These are phyloP conservation scores for Thumatha senex DNA, from an alignment of 2,888 invertebrate genomes.

Conservation along the genomic window DNA sequence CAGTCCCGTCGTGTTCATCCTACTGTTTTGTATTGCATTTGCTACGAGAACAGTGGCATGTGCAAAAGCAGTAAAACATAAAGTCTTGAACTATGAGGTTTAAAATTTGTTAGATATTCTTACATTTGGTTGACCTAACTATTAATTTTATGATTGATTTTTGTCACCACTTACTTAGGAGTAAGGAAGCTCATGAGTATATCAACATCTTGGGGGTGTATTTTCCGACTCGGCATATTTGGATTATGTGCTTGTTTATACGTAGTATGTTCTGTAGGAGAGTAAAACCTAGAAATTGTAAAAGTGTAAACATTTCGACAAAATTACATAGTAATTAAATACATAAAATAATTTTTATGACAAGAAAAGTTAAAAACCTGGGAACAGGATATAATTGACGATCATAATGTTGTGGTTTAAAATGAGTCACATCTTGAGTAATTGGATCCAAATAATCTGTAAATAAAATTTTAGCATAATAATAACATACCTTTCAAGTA, in stretches of 20 bases:
- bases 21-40: too few species aligned
- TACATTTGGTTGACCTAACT: too few species aligned
- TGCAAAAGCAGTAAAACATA: too few species aligned
- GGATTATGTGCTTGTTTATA: conserved; percentile 47
- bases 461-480: background rate
- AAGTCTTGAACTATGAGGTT: too few species aligned
- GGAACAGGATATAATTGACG: conserved; percentile 26
- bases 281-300: conserved; percentile 40
- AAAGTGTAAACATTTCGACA: background rate
- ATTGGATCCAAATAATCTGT: conserved; percentile 48
- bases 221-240: conserved; percentile 41
- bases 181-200: conserved; percentile 57
- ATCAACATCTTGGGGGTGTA: conserved; percentile 68
- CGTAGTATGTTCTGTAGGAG: conserved; percentile 26
- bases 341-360: too few species aligned
- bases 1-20: too few species aligned
- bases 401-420: conserved; percentile 22
- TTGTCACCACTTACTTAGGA: conserved; percentile 61
- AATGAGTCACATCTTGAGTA: conserved; percentile 30
- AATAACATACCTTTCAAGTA: background rate
- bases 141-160: too few species aligned
- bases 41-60: too few species aligned
- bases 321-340: background rate
- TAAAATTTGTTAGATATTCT: too few species aligned
- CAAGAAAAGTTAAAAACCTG: conserved; percentile 33